Conservation (phyloP, 2,113 vertebrate genomes). For the Myiagra hebetior region DNA sequence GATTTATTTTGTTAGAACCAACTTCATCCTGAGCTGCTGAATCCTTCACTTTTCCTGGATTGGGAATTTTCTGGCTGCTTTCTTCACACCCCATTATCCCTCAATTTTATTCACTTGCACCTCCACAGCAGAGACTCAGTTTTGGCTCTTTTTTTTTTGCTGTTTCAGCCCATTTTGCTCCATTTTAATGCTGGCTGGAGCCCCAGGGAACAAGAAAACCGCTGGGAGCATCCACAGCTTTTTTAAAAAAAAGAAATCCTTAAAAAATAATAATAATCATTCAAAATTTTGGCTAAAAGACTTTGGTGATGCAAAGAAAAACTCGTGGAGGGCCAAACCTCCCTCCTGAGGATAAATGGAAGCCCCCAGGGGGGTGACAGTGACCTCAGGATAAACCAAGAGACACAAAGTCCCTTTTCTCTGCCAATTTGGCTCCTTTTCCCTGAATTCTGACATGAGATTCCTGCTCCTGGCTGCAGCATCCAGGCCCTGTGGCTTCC, state of each 20-base stretch:
- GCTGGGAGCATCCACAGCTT: not conserved
- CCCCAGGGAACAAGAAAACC: too few relatives aligned
- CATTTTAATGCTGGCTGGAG: not conserved
- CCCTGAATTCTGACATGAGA: not conserved
- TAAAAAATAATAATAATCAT: not conserved
- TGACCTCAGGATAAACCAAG: not conserved
- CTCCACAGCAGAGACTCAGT: not conserved
- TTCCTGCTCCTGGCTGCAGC: not conserved
- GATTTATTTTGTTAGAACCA: not conserved
- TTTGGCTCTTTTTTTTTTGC: not conserved
- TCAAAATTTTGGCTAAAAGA: not conserved
- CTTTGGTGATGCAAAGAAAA: not conserved
- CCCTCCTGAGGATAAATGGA: not conserved
- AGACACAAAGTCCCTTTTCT: not conserved
- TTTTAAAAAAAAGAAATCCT: too few relatives aligned
- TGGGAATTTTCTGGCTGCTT: not conserved
- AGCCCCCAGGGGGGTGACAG: not conserved
- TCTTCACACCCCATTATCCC: not conserved
- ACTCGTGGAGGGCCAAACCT: not conserved
- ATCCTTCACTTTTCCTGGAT: not conserved
- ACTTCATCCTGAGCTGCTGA: not conserved
- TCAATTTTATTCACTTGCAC: not conserved
- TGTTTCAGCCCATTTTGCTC: not conserved
- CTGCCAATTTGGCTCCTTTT: not conserved
- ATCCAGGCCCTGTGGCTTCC: not conserved